Percentiles rank a stretch among this genome's conserved stretches.
phyloP scores from a whole-genome alignment of 2,888 invertebrate genomes.

The Drosophila austrosaltans region DNA sequence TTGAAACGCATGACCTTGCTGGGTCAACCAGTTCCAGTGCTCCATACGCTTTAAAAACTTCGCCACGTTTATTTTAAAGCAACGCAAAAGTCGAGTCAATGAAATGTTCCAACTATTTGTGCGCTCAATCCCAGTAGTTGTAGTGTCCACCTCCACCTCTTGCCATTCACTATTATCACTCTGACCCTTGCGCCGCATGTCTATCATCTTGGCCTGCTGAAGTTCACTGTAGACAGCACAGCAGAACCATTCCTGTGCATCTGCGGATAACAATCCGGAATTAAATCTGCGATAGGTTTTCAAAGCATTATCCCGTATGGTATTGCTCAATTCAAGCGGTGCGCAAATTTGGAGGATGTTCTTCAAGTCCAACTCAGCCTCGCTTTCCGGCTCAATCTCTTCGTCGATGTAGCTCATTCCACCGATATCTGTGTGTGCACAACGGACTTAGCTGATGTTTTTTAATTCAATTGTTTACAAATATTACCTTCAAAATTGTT shows the following conservation, averaged over 20 bases:
- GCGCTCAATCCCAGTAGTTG: conserved; percentile 11
- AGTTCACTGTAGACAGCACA: conserved; percentile 60
- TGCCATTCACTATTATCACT: neutral
- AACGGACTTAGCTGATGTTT: neutral
- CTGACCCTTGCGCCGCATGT: conserved; percentile 32
- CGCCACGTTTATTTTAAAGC: conserved; percentile 51
- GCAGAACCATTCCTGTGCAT: conserved; percentile 59
- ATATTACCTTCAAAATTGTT: neutral
- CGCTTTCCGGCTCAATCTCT: conserved; percentile 16
- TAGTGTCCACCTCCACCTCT: neutral
- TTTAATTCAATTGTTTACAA: neutral
- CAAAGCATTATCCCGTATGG: conserved; percentile 44
- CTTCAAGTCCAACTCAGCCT: conserved; percentile 10
- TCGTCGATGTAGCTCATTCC: conserved; percentile 23
- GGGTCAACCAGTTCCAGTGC: conserved; percentile 57
- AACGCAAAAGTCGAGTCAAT: conserved; percentile 51
- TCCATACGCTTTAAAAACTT: conserved; percentile 55
- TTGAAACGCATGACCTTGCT: conserved; percentile 41
- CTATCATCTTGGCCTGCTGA: conserved; percentile 51
- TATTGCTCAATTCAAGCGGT: conserved; percentile 26
- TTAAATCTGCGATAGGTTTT: conserved; percentile 46
- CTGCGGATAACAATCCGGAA: conserved; percentile 34
- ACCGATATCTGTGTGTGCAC: neutral
- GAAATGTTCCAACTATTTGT: conserved; percentile 61
- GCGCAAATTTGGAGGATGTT: conserved; percentile 19